phyloP scores from a whole-genome alignment of 2,888 invertebrate species.

The Standfussiana lucernea region DNA sequence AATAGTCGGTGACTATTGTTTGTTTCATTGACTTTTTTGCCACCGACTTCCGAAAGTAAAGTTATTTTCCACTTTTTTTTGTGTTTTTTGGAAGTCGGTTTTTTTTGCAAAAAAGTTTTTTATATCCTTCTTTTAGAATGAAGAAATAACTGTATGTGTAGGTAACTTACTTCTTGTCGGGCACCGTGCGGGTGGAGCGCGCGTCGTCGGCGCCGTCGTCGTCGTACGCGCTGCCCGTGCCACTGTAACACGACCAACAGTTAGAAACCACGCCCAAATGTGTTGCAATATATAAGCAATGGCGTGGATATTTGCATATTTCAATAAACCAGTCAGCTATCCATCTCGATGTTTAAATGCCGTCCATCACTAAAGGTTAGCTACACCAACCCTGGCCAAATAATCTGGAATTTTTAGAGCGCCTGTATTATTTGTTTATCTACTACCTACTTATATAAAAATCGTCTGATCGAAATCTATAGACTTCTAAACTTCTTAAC shows the following conservation, averaged over 20 bases:
- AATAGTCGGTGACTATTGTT: no score
- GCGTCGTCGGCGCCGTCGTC: constrained; percentile 93
- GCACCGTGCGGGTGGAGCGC: constrained; percentile 91
- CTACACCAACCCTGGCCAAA: background rate
- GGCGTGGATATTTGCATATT: background rate
- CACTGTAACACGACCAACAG: constrained; percentile 73
- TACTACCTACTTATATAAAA: no score
- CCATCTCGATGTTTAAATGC: background rate
- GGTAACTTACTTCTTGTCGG: constrained; percentile 83
- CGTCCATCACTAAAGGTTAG: background rate
- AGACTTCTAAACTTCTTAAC: no score
- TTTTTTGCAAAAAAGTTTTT: no score
- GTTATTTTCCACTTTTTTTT: no score
- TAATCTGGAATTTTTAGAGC: background rate
- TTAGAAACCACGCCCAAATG: background rate
- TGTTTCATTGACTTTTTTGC: no score
- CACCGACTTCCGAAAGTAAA: no score
- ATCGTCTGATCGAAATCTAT: no score
- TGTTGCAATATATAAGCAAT: background rate
- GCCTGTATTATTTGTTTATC: no score
- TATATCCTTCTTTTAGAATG: background rate
- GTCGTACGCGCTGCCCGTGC: constrained; percentile 91
- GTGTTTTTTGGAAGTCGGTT: no score
- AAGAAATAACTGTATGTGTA: background rate
- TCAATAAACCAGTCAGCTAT: background rate